Evolutionary conservation across 2,797 vertebrate genomes (phyloP), one percentile per base, ranked within the genome.

Genomic region (Notolepis coatsorum): DNA sequence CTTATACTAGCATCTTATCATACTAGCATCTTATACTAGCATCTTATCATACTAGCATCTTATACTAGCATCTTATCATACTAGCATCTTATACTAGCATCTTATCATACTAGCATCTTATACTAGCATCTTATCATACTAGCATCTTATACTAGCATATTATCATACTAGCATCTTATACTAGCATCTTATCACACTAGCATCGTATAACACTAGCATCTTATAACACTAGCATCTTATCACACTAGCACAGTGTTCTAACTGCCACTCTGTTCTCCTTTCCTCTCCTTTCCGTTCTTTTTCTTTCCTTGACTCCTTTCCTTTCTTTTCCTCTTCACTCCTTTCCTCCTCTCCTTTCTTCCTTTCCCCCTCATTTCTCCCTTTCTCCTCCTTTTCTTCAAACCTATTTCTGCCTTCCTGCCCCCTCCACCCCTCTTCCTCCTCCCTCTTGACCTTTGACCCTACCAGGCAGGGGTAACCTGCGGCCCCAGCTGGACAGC

Each of bases 401-500:
- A 23, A 2, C 12, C 23, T 41, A 20, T 27, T 1, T 20, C 24
- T 47, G 12, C 65, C 48, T 31, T 62, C 33, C 33, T 39, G 47
- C 18, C 27, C 15, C 21, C 46, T 43, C 24, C 62, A 25, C 24
- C 33, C 18, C 28, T 31, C 13, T 45, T 4, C 35, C 2, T 58
- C 25, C 41, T 31, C 33, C 3, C 55, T 27, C 7, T 28, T n/a
- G 0, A 1, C 30, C 9, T 23, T 17, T 31, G 17, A 50, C 43
- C 46, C 13, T 58, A 31, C 0, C 88, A 99, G 97, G 97, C 63
- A 94, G 96, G 69, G 97, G 97, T 6, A 97, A 98, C 73, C 84
- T 99, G 77, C 96, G 96, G 81, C 97, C 96, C 2, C 96, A 98
- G 92, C 90, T 99, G 91, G 95, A 98, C 92, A 96, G 93, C 0